Conservation (phyloP, 1,140 invertebrate genomes). For the Calliphora vicina region DNA sequence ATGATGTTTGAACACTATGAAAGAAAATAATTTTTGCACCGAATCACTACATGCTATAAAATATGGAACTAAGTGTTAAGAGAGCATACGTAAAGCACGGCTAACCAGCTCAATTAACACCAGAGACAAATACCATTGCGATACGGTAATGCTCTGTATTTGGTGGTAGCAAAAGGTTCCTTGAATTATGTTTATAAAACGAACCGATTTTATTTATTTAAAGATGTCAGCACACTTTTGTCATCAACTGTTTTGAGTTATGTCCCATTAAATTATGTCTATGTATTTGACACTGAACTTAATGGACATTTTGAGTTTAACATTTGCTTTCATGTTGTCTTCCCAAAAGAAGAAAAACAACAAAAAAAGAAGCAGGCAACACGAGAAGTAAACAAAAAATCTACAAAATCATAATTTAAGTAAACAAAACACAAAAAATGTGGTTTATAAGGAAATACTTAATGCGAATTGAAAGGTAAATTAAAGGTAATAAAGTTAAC, state of each 20-base stretch:
- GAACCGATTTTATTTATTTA: no score
- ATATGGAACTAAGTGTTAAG: no score
- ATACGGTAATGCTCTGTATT: no score
- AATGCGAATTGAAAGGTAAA: conserved; percentile 10
- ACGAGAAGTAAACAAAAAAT: neutral
- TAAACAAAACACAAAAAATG: neutral
- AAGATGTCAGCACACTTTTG: neutral
- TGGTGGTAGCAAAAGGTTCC: no score
- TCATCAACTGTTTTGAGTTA: neutral
- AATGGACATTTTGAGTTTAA: conserved; percentile 14
- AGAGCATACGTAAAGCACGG: no score
- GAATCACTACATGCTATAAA: no score
- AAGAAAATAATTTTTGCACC: no score
- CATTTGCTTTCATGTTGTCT: neutral
- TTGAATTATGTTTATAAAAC: no score
- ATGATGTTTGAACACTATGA: no score
- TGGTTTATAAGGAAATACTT: neutral
- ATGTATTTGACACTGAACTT: conserved; percentile 12
- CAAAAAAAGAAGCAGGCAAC: no score
- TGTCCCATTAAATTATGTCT: neutral
- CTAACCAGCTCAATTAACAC: no score
- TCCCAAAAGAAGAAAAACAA: neutral
- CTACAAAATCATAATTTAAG: neutral
- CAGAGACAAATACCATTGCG: no score
- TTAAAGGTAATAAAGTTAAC: neutral